phyloP scores from a whole-genome alignment of 2,888 invertebrate species.

The Euproctis similis region DNA sequence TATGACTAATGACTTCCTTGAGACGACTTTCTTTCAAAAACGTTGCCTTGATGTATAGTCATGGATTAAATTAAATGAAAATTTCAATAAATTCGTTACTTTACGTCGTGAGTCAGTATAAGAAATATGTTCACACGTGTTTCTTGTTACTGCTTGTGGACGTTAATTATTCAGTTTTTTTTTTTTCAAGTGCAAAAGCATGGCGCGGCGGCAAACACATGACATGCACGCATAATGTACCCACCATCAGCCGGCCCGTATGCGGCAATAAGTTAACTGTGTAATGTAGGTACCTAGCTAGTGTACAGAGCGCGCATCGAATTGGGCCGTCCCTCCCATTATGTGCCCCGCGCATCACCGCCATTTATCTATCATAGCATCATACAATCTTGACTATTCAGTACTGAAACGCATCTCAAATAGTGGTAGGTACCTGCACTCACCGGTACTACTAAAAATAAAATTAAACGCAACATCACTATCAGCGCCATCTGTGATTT shows the following conservation, averaged over 20 bases:
- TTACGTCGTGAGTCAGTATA: too few species aligned
- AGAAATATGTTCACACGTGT: slow-evolving; percentile 11
- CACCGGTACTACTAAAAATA: slow-evolving; percentile 2
- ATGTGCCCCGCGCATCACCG: slow-evolving; percentile 57
- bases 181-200: slow-evolving; percentile 30
- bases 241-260: slow-evolving; percentile 59
- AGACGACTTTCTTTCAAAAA: too few species aligned
- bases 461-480: slow-evolving; percentile 4
- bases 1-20: too few species aligned
- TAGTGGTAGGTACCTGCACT: slow-evolving; percentile 21
- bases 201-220: slow-evolving; percentile 35
- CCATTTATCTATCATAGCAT: slow-evolving; percentile 37
- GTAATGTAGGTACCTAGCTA: too few species aligned
- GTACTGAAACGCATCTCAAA: slow-evolving; percentile 50
- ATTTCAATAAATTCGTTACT: too few species aligned
- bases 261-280: slow-evolving; percentile 71
- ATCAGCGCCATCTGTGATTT: slow-evolving; percentile 21
- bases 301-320: slow-evolving; percentile 55
- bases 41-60: too few species aligned
- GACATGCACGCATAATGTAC: slow-evolving; percentile 63
- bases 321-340: slow-evolving; percentile 69
- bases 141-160: slow-evolving; percentile 15
- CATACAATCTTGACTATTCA: slow-evolving; percentile 26
- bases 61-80: too few species aligned
- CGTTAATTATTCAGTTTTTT: slow-evolving; percentile 44